These are phyloP conservation scores for Cephus rjabovi DNA, from an alignment of 2,888 invertebrate species.

Conservation along the genomic window DNA sequence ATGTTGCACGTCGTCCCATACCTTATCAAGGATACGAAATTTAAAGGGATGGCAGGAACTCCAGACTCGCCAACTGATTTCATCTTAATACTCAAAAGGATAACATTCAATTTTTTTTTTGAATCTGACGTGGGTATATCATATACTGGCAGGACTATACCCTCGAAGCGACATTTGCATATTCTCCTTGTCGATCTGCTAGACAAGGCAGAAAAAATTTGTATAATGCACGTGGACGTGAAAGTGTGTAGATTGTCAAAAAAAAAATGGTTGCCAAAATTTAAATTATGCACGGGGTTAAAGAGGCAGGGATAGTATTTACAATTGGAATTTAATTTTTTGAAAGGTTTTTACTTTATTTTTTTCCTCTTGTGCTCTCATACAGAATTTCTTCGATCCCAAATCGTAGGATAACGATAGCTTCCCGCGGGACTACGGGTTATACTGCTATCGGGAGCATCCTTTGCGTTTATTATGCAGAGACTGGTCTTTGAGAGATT, in stretches of 20 bases:
- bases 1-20: constrained; percentile 10
- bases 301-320: neutral
- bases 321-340: neutral
- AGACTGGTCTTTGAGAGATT: constrained; percentile 18
- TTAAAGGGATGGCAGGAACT: constrained; percentile 13
- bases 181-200: neutral
- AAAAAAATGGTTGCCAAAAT: neutral
- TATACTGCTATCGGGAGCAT: neutral
- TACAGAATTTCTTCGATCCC: neutral
- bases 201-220: neutral
- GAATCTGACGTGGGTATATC: neutral
- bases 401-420: neutral
- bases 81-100: neutral
- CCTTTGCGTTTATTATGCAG: constrained; percentile 16
- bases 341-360: neutral
- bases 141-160: neutral
- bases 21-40: constrained; percentile 12
- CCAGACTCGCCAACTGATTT: constrained; percentile 2
- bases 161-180: neutral
- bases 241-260: neutral
- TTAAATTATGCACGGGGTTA: neutral
- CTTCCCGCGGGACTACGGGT: neutral
- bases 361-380: neutral
- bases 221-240: neutral
- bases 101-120: neutral